Evolutionary conservation across 1,140 invertebrate species (phyloP), one percentile per base, ranked within the genome.

Genomic region (Pristionchus pacificus): DNA sequence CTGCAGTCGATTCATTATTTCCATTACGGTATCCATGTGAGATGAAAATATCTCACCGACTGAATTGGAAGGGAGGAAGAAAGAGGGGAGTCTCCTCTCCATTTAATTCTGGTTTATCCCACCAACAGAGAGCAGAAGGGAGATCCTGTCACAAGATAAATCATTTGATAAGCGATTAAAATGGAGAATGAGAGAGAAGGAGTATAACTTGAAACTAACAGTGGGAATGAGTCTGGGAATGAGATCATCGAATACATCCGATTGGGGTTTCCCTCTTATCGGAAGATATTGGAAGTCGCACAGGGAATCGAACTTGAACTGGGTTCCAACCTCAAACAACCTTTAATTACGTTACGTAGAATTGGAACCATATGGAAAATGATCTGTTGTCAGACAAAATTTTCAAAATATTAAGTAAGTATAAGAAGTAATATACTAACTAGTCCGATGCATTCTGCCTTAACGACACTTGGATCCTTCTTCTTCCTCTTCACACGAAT

Each of bases 281-380:
- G 80, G 80, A 14, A 81, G 68, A 68, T 81, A 81, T 29, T 81
- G 80, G 60, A 81, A 81, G 65, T 81, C 80, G 49, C 81, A 83
- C 71, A 81, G 78, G 19, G 72, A 61, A 13, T 77, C 74, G 69
- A 81, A 83, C 1, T 72, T 58, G 68, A 76, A 81, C 27, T 77
- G 60, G n/a, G 74, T 79, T 19, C 74, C 59, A 28, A 58, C 19
- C 38, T 49, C 6, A 6, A 49, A 49, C 38, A 49, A 19, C 38
- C n/a, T n/a, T n/a, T n/a, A n/a, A n/a, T n/a, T n/a, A n/a, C n/a
- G n/a, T n/a, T n/a, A n/a, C n/a, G n/a, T n/a, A n/a, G n/a, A n/a
- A n/a, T n/a, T n/a, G n/a, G n/a, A n/a, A n/a, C n/a, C n/a, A n/a
- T n/a, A n/a, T n/a, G n/a, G n/a, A n/a, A n/a, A n/a, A n/a, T n/a